Percentiles rank a stretch among this genome's conserved stretches.
phyloP scores from a whole-genome alignment of 2,888 invertebrate genomes.

The Diarsia mendica region DNA sequence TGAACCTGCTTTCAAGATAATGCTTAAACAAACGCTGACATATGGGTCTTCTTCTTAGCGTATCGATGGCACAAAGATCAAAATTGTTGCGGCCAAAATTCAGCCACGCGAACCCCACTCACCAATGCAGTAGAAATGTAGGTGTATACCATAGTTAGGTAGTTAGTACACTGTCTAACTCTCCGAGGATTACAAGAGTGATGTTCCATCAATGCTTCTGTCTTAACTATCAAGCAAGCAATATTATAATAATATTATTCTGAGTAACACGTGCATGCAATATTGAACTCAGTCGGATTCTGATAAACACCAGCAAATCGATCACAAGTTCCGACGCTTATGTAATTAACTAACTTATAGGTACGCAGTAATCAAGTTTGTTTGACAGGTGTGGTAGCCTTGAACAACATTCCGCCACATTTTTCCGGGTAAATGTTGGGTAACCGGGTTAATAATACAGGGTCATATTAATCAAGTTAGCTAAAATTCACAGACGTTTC shows the following conservation, averaged over 20 bases:
- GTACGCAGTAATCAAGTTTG: not conserved
- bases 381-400: not conserved
- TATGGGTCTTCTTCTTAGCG: too few relatives aligned
- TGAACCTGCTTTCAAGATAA: too few relatives aligned
- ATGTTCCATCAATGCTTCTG: too few relatives aligned
- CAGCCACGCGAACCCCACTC: too few relatives aligned
- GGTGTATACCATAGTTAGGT: too few relatives aligned
- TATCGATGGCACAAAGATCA: too few relatives aligned
- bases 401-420: not conserved
- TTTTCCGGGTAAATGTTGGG: not conserved
- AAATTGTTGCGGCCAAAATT: too few relatives aligned
- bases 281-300: not conserved
- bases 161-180: too few relatives aligned
- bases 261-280: not conserved
- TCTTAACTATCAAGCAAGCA: not conserved
- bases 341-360: not conserved
- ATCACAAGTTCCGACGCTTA: conserved; percentile 19
- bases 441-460: not conserved
- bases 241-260: conserved; percentile 9
- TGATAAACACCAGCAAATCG: conserved; percentile 18
- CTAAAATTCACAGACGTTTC: not conserved
- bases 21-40: too few relatives aligned
- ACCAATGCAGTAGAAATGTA: too few relatives aligned
- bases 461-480: not conserved
- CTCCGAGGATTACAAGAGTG: not conserved